A percentile compares a stretch with the other conserved stretches of the same genome.
phyloP scores from a whole-genome alignment of 2,888 invertebrate species.

The Agrochola lota region DNA sequence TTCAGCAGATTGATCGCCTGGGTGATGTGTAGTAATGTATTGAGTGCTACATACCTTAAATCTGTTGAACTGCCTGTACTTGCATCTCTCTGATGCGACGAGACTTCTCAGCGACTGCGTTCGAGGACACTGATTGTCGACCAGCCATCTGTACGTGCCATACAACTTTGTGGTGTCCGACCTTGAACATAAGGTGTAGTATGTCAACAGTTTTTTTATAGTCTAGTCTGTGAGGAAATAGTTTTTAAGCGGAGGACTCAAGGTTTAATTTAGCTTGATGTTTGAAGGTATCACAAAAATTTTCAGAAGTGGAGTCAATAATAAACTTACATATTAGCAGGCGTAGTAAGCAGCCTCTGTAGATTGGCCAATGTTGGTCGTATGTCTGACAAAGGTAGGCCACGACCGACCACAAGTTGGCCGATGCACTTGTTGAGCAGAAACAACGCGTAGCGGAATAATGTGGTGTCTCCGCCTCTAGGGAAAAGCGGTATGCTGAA shows the following conservation, averaged over 20 bases:
- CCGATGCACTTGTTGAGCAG: slow-evolving; percentile 98
- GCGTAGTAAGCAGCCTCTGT: slow-evolving; percentile 88
- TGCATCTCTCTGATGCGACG: slow-evolving; percentile 83
- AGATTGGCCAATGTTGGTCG: slow-evolving; percentile 95
- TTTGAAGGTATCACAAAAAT: not conserved
- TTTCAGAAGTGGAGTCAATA: not conserved
- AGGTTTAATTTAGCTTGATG: slow-evolving; percentile 13
- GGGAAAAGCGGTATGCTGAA: slow-evolving; percentile 96
- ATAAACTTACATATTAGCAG: slow-evolving; percentile 77
- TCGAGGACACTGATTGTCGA: slow-evolving; percentile 79
- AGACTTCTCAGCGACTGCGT: slow-evolving; percentile 85
- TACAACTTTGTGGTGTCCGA: slow-evolving; percentile 83
- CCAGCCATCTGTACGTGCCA: slow-evolving; percentile 81
- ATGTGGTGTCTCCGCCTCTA: slow-evolving; percentile 94
- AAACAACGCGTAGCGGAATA: slow-evolving; percentile 97
- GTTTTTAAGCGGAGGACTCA: not conserved
- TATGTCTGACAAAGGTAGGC: slow-evolving; percentile 93
- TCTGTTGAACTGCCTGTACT: slow-evolving; percentile 86
- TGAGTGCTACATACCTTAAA: slow-evolving; percentile 81
- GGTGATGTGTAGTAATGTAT: not conserved
- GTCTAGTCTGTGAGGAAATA: not conserved
- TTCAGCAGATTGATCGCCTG: not conserved
- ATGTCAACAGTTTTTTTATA: not conserved
- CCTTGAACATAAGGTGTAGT: slow-evolving; percentile 65
- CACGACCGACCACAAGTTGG: slow-evolving; percentile 95